phyloP scores from a whole-genome alignment of 2,888 invertebrate genomes.

The Physocephala rufipes region DNA sequence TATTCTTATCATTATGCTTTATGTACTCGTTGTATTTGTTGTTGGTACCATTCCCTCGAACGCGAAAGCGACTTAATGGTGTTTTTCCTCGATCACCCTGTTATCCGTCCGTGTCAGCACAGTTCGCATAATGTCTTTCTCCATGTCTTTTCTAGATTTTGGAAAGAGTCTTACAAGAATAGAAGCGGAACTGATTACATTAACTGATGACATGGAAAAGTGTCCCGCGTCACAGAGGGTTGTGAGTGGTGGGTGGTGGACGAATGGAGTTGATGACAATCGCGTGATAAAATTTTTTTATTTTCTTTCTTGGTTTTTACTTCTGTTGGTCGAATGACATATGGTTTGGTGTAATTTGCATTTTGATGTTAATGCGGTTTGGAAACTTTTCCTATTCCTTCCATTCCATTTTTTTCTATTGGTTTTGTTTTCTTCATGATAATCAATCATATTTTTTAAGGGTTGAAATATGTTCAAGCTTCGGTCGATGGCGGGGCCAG shows the following conservation, averaged over 20 bases:
- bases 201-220: too few relatives aligned
- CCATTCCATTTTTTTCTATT: too few relatives aligned
- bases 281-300: constrained; percentile 25
- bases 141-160: not conserved
- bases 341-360: constrained; percentile 18
- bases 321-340: not conserved
- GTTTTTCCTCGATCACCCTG: not conserved
- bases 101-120: not conserved
- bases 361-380: not conserved
- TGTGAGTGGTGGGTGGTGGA: too few relatives aligned
- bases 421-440: not conserved
- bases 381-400: not conserved
- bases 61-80: too few relatives aligned
- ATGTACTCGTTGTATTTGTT: too few relatives aligned
- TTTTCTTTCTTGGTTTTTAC: too few relatives aligned
- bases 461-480: constrained; percentile 11
- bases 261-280: constrained; percentile 29
- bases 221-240: too few relatives aligned
- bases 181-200: too few relatives aligned
- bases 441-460: constrained; percentile 32
- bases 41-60: too few relatives aligned
- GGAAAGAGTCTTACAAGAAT: not conserved
- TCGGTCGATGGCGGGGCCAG: not conserved
- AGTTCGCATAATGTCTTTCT: not conserved
- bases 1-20: not conserved